These are phyloP conservation scores for Urocolius indicus DNA, from an alignment of 2,113 vertebrate species.

Conservation along the genomic window DNA sequence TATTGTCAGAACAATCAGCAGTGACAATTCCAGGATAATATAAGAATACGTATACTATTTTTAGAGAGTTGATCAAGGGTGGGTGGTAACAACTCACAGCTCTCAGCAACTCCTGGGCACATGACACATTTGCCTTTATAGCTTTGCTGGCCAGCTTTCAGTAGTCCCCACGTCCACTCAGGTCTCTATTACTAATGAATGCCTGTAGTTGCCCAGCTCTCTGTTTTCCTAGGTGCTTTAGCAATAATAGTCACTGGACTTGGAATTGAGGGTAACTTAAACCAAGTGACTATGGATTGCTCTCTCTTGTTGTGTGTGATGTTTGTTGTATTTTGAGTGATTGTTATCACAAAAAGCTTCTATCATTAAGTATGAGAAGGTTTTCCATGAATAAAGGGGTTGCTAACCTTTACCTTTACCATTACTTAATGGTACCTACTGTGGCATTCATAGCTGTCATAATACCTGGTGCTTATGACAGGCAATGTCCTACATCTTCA, in stretches of 20 bases:
- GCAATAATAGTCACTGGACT: not conserved
- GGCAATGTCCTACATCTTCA: not conserved
- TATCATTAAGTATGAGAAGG: not conserved
- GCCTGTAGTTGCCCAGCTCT: not conserved
- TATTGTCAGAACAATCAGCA: not conserved
- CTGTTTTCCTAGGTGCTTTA: not conserved
- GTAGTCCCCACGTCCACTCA: rapidly evolving
- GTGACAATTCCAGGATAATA: not conserved
- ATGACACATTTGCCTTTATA: not conserved
- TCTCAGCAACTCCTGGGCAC: not conserved
- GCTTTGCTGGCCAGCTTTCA: not conserved
- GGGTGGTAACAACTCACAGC: not conserved
- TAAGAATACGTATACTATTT: not conserved
- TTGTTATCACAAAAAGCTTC: not conserved
- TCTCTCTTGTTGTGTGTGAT: not conserved
- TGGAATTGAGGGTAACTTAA: not conserved
- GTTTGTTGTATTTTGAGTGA: not conserved
- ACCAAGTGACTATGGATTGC: not conserved
- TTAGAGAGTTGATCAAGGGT: not conserved
- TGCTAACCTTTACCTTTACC: not conserved
- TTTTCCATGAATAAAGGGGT: not conserved
- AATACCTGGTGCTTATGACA: not conserved
- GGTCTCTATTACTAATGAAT: not conserved
- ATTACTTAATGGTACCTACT: not conserved
- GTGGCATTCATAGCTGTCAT: not conserved